Conservation (phyloP, 2,113 vertebrate species). For the Guaruba guarouba region DNA sequence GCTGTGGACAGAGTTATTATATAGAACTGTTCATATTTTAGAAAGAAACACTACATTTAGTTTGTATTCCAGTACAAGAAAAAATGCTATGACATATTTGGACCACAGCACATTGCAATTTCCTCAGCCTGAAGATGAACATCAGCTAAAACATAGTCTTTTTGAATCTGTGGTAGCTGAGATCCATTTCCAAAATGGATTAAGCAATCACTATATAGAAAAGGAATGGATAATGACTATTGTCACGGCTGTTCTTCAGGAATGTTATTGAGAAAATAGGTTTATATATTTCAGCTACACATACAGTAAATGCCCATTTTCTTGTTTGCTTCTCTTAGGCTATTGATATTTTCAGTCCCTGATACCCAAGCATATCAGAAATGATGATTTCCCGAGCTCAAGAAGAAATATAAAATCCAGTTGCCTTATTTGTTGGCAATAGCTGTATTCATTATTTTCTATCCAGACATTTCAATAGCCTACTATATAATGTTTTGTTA, state of each 20-base stretch:
- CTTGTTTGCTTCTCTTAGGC: background rate
- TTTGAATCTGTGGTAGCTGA: background rate
- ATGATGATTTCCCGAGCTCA: background rate
- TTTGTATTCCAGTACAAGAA: background rate
- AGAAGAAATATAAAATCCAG: background rate
- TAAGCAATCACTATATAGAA: slow-evolving; percentile 10
- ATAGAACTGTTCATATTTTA: background rate
- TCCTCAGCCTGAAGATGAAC: background rate
- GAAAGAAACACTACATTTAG: background rate
- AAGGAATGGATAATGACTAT: background rate
- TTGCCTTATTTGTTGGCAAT: background rate
- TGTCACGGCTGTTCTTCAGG: background rate
- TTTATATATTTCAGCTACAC: background rate
- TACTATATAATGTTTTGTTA: background rate
- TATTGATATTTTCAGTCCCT: background rate
- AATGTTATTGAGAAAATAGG: slow-evolving; percentile 18
- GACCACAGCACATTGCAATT: background rate
- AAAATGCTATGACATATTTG: background rate
- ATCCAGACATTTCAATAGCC: background rate
- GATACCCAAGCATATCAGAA: background rate
- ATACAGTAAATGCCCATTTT: background rate
- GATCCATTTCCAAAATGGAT: slow-evolving; percentile 6
- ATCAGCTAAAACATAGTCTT: background rate
- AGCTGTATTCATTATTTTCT: background rate
- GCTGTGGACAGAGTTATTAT: background rate